Evolutionary conservation across 2,797 vertebrate species (phyloP), one percentile per base, ranked within the genome.

Genomic region (Myiothlypis chrysogaster): DNA sequence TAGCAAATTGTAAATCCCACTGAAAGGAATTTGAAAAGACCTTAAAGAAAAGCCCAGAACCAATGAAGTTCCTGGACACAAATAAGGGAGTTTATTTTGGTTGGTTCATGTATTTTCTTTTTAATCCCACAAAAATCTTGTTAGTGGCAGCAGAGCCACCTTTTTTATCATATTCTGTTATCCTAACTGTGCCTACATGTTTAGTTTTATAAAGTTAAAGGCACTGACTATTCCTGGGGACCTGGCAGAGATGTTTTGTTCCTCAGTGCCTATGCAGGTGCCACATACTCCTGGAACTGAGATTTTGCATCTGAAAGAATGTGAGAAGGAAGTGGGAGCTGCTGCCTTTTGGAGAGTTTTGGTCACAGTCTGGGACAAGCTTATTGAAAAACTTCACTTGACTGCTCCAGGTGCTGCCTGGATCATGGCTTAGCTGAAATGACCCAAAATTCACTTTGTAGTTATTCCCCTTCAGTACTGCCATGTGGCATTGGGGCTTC

Each of bases 1-100:
- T 98, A 97, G 96, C 97, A 96, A 98, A 98, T 96, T 98, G 95
- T 98, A 98, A 98, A 97, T 95, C 96, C 96, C 90, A 96, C 96
- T 96, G 94, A 95, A 96, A 97, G 41, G 3, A 89, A 96, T 69
- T 97, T 95, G 94, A 92, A 94, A 90, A 91, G 50, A 76, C 88
- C 92, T 97, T 96, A 77, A 95, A 96, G 78, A 93, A 80, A 96
- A 80, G 44, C 66, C 68, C 93, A 83, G 61, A 93, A 93, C 77
- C 73, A 92, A 8, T 90, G 82, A 95, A 93, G 76, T 86, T 94
- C 77, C 94, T 84, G 83, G 63, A 91, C 55, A 84, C 35, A 88
- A 96, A 63, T 53, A 68, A 91, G 88, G 43, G 25, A 60, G 12
- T 64, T 77, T 78, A 19, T 70, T 66, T 64, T 21, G 17, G 19